Conservation (phyloP, 2,888 invertebrate species). For the Scaptomyza polygonia region DNA sequence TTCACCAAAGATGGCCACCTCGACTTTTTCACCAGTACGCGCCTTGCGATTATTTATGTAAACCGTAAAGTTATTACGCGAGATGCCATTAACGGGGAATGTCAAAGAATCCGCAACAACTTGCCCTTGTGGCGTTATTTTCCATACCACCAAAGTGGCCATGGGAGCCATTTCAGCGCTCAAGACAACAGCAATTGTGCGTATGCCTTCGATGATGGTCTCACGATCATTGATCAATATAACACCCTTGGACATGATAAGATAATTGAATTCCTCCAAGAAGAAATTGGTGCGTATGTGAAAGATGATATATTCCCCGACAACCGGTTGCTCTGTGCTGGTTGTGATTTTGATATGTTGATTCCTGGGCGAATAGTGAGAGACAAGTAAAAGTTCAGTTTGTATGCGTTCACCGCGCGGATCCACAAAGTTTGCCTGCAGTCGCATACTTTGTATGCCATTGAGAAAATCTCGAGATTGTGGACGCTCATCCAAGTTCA, state of each 20-base stretch:
- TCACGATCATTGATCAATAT: conserved; percentile 94
- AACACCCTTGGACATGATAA: conserved; percentile 96
- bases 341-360: conserved; percentile 93
- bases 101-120: conserved; percentile 96
- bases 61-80: conserved; percentile 94
- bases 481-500: conserved; percentile 86
- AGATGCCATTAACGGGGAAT: conserved; percentile 98
- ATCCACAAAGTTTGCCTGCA: conserved; percentile 86
- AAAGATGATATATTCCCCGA: conserved; percentile 97
- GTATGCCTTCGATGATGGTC: conserved; percentile 90
- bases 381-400: conserved; percentile 89
- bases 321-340: conserved; percentile 92
- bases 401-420: conserved; percentile 88
- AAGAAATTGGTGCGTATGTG: conserved; percentile 96
- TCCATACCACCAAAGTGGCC: conserved; percentile 95
- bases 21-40: conserved; percentile 95
- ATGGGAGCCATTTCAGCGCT: conserved; percentile 97
- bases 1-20: conserved; percentile 96
- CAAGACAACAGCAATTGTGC: conserved; percentile 92
- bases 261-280: conserved; percentile 94
- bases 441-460: conserved; percentile 88
- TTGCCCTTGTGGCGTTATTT: conserved; percentile 91
- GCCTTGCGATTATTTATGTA: conserved; percentile 96
- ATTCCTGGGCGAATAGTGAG: conserved; percentile 92
- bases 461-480: conserved; percentile 88